phyloP scores from a whole-genome alignment of 2,888 invertebrate species.

The Laspeyria flexula region DNA sequence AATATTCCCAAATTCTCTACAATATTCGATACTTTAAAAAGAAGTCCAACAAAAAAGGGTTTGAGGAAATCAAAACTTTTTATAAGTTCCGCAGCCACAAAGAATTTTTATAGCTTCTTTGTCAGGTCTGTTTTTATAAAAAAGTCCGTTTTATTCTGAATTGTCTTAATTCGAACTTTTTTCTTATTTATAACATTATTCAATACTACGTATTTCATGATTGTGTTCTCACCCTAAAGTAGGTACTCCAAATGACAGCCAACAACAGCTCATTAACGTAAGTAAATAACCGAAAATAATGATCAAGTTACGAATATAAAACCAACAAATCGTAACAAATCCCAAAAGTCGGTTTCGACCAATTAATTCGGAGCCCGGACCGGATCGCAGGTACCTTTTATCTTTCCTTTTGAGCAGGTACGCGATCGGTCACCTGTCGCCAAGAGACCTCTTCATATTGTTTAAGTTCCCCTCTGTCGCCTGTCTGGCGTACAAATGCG shows the following conservation, averaged over 20 bases:
- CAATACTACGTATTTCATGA: background rate
- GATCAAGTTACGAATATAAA: constrained; percentile 52
- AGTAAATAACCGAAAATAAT: constrained; percentile 38
- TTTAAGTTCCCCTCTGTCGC: constrained; percentile 62
- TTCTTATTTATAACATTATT: background rate
- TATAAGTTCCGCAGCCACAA: constrained; percentile 17
- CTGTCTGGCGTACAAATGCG: constrained; percentile 41
- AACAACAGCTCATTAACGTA: constrained; percentile 23
- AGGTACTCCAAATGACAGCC: constrained; percentile 5
- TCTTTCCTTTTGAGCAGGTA: constrained; percentile 73
- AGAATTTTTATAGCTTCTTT: constrained; percentile 36
- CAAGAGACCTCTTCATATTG: constrained; percentile 53
- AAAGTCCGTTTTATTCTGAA: constrained; percentile 5
- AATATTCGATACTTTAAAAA: background rate
- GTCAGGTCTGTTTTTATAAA: constrained; percentile 4
- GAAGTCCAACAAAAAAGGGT: constrained; percentile 29
- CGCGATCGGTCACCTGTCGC: constrained; percentile 73
- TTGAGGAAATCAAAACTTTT: constrained; percentile 33
- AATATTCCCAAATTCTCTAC: too few species aligned
- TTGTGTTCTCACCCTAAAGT: background rate
- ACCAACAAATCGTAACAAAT: constrained; percentile 51
- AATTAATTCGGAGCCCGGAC: constrained; percentile 69
- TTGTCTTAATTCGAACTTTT: background rate
- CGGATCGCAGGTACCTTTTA: constrained; percentile 74
- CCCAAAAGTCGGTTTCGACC: constrained; percentile 61